These are phyloP conservation scores for Oscheius onirici DNA, from an alignment of 2,888 invertebrate species.

Conservation along the genomic window DNA sequence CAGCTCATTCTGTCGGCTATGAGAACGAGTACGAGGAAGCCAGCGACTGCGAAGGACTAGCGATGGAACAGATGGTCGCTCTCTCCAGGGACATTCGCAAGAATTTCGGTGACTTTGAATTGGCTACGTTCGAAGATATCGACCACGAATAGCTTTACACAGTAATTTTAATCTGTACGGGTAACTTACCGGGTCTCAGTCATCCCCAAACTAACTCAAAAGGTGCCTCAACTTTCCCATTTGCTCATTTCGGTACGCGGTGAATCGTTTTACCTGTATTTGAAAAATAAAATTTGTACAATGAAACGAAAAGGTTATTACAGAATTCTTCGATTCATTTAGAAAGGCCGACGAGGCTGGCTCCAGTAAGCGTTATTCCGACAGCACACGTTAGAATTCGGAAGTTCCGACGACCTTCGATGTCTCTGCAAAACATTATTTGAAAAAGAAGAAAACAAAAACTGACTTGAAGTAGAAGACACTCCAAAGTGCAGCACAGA, in stretches of 20 bases:
- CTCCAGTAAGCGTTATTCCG: slow-evolving; percentile 61
- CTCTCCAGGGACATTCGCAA: slow-evolving; percentile 62
- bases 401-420: slow-evolving; percentile 66
- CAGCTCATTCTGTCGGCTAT: slow-evolving; percentile 69
- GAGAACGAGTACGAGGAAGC: slow-evolving; percentile 70
- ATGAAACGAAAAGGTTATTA: not conserved
- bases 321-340: slow-evolving; percentile 45
- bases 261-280: not conserved
- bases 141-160: slow-evolving; percentile 24
- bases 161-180: not conserved
- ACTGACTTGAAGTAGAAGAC: slow-evolving; percentile 74
- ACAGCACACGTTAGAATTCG: slow-evolving; percentile 61
- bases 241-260: slow-evolving; percentile 18
- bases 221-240: slow-evolving; percentile 11
- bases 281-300: not conserved
- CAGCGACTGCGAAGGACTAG: slow-evolving; percentile 59
- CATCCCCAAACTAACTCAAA: not conserved
- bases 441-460: not conserved
- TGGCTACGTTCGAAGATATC: slow-evolving; percentile 67
- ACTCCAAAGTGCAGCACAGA: slow-evolving; percentile 73
- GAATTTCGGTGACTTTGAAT: slow-evolving; percentile 69
- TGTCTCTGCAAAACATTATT: slow-evolving; percentile 72
- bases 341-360: slow-evolving; percentile 67
- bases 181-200: slow-evolving; percentile 1
- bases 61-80: slow-evolving; percentile 53